Percentiles rank a stretch among this genome's conserved stretches.
These are phyloP conservation scores for Gonioctena quinquepunctata DNA, from an alignment of 1,140 invertebrate species.

Conservation along the genomic window DNA sequence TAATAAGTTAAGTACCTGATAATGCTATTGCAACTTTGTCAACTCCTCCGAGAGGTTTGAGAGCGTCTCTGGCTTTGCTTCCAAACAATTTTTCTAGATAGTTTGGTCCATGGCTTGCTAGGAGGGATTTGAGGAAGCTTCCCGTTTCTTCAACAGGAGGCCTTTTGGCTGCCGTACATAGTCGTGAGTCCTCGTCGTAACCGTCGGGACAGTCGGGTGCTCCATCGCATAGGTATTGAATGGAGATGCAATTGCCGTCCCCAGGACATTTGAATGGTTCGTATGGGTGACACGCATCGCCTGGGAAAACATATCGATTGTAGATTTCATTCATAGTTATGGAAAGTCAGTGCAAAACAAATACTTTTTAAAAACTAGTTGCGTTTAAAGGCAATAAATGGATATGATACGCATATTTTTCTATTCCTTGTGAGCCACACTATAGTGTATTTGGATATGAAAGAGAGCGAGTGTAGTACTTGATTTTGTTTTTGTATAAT, in stretches of 20 bases:
- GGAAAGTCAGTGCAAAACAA: too few species aligned
- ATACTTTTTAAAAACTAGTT: too few species aligned
- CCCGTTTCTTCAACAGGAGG: constrained; percentile 95
- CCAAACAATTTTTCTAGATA: constrained; percentile 96
- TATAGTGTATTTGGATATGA: too few species aligned
- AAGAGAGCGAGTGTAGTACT: too few species aligned
- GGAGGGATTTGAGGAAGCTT: constrained; percentile 88
- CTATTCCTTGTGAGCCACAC: too few species aligned
- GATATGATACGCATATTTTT: too few species aligned
- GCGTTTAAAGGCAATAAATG: too few species aligned
- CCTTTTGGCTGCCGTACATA: constrained; percentile 95
- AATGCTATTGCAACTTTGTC: constrained; percentile 93
- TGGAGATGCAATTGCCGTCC: constrained; percentile 89
- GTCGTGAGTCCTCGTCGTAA: constrained; percentile 83
- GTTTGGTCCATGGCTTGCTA: constrained; percentile 93
- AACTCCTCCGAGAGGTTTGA: constrained; percentile 88
- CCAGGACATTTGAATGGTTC: constrained; percentile 95
- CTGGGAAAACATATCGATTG: too few species aligned
- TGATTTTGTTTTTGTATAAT: too few species aligned
- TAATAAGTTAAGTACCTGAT: constrained; percentile 74
- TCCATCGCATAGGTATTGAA: constrained; percentile 93
- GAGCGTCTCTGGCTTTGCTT: constrained; percentile 86
- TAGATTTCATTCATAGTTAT: too few species aligned
- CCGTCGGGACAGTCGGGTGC: constrained; percentile 93
- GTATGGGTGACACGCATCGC: constrained; percentile 79